These are phyloP conservation scores for Psittacula derbiana DNA, from an alignment of 2,797 vertebrate species.

Conservation along the genomic window DNA sequence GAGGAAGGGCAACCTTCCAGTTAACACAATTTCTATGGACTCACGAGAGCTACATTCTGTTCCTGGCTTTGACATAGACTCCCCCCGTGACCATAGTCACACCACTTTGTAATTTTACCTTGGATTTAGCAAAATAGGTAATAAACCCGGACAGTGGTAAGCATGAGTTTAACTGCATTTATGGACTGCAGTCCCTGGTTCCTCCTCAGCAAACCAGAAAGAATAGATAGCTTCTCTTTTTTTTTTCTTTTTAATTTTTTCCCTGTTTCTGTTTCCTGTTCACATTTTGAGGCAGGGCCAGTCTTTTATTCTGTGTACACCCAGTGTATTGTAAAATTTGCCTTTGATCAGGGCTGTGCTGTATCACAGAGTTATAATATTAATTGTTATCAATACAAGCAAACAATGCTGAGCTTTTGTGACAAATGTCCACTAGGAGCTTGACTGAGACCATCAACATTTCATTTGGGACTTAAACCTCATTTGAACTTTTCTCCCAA, in stretches of 20 bases:
- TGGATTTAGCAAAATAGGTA: background rate
- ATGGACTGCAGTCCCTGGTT: background rate
- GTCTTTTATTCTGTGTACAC: background rate
- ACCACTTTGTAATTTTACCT: background rate
- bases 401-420: constrained; percentile 52
- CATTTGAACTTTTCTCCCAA: constrained; percentile 63
- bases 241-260: background rate
- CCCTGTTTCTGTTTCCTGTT: background rate
- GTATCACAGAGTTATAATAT: constrained; percentile 6
- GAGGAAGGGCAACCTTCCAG: constrained; percentile 61
- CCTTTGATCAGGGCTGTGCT: constrained; percentile 18
- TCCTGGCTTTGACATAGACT: background rate
- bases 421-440: constrained; percentile 56
- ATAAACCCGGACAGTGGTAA: background rate
- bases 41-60: background rate
- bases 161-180: background rate
- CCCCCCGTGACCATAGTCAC: background rate
- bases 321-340: background rate
- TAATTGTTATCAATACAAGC: constrained; percentile 53
- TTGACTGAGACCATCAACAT: constrained; percentile 61
- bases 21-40: constrained; percentile 43
- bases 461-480: constrained; percentile 58
- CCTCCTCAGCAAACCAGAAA: background rate
- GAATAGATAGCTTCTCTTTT: background rate
- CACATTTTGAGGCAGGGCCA: background rate